phyloP scores from a whole-genome alignment of 2,113 vertebrate genomes.

The Rhizomys pruinosus region DNA sequence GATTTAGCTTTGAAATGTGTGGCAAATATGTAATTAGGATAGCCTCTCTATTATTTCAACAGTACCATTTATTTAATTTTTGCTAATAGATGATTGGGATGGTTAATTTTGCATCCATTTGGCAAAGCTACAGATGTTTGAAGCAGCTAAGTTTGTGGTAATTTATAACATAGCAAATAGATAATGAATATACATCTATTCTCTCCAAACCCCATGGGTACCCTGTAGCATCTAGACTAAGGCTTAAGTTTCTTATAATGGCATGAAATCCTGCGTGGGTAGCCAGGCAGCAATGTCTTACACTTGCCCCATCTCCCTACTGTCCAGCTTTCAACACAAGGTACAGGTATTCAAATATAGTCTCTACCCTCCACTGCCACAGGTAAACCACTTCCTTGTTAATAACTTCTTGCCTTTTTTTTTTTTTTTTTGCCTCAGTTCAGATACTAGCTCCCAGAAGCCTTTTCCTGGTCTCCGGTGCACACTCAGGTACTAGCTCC shows the following conservation, averaged over 20 bases:
- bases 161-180: not conserved
- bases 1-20: not conserved
- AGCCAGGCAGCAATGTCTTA: not conserved
- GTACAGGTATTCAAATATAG: not conserved
- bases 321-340: not conserved
- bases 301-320: not conserved
- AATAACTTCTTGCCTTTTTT: not conserved
- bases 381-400: slow-evolving; percentile 19
- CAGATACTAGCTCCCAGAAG: not conserved
- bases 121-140: not conserved
- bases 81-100: not conserved
- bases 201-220: not conserved
- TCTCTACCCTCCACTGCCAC: not conserved
- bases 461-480: not conserved
- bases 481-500: too few species aligned
- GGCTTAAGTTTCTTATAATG: not conserved
- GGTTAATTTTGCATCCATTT: not conserved
- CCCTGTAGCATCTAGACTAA: not conserved
- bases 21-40: not conserved
- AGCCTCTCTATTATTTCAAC: not conserved
- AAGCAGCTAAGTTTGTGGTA: not conserved
- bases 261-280: not conserved
- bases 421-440: not conserved
- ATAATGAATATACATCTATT: not conserved
- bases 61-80: not conserved